Percentiles rank a stretch among this genome's conserved stretches.
Evolutionary conservation across 2,797 vertebrate genomes (phyloP).

Genomic region (Meda fulgida): DNA sequence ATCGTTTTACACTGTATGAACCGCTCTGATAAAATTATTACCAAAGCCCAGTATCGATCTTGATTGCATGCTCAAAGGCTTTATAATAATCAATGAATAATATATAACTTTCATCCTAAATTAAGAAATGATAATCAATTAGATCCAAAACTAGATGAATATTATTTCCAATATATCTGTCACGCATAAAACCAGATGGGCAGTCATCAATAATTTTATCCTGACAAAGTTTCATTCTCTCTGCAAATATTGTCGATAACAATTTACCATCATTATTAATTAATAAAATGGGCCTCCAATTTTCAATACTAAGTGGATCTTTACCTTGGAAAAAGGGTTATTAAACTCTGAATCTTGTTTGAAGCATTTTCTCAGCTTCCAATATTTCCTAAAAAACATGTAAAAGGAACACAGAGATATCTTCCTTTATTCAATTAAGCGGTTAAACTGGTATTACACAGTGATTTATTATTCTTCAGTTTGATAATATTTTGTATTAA

Average conservation of each 20-base stretch:
- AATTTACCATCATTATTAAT: not conserved
- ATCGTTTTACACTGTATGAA: not conserved
- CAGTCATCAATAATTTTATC: not conserved
- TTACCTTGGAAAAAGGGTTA: not conserved
- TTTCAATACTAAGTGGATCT: not conserved
- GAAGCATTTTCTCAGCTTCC: too few species aligned
- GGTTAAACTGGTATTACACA: too few species aligned
- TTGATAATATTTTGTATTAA: not conserved
- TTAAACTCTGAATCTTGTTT: not conserved
- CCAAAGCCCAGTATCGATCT: not conserved
- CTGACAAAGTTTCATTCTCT: not conserved
- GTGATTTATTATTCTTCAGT: not conserved
- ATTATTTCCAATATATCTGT: not conserved
- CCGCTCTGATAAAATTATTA: not conserved
- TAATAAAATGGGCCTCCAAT: not conserved
- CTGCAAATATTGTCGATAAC: not conserved
- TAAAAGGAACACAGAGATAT: too few species aligned
- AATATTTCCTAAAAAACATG: too few species aligned
- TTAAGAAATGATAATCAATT: not conserved
- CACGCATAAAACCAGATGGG: not conserved
- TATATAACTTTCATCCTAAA: not conserved
- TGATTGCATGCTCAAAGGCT: not conserved
- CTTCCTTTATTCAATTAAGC: too few species aligned
- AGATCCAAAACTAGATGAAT: not conserved
- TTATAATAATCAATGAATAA: not conserved